Conservation (phyloP, 2,113 vertebrate species). For the Sialia sialis region DNA sequence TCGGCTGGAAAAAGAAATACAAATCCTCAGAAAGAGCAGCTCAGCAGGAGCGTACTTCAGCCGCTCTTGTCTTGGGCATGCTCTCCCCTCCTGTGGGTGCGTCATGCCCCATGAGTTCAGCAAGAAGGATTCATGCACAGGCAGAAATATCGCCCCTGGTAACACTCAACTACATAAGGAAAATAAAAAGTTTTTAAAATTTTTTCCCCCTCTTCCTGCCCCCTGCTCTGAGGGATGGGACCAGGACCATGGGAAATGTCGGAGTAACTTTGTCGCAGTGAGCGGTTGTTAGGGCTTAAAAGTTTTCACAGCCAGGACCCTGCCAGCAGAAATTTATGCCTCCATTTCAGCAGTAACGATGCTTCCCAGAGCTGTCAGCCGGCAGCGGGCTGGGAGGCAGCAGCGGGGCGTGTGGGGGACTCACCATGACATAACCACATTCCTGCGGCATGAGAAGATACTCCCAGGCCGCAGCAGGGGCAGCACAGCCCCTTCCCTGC, state of each 20-base stretch:
- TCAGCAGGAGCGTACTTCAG: background rate
- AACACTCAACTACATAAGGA: background rate
- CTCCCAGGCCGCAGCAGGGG: constrained; percentile 25
- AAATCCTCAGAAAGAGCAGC: background rate
- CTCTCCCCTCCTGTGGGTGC: background rate
- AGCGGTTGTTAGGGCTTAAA: background rate
- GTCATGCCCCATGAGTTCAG: background rate
- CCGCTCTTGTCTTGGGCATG: background rate
- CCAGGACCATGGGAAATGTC: background rate
- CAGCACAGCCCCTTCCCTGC: constrained; percentile 24
- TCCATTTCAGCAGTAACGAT: background rate
- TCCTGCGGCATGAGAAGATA: constrained; percentile 49
- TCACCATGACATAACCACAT: constrained; percentile 51
- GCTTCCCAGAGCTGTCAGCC: constrained; percentile 11
- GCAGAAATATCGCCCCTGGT: background rate
- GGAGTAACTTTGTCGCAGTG: background rate
- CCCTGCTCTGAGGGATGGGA: background rate
- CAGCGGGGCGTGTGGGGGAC: constrained; percentile 49
- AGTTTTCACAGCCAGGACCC: background rate
- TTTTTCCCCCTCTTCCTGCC: background rate
- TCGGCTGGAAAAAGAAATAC: background rate
- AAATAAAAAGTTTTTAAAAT: background rate
- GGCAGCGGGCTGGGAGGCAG: constrained; percentile 35
- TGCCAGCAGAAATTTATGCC: constrained; percentile 6
- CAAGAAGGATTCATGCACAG: background rate